Conservation (phyloP, 2,888 invertebrate genomes). For the Sphinx pinastri region DNA sequence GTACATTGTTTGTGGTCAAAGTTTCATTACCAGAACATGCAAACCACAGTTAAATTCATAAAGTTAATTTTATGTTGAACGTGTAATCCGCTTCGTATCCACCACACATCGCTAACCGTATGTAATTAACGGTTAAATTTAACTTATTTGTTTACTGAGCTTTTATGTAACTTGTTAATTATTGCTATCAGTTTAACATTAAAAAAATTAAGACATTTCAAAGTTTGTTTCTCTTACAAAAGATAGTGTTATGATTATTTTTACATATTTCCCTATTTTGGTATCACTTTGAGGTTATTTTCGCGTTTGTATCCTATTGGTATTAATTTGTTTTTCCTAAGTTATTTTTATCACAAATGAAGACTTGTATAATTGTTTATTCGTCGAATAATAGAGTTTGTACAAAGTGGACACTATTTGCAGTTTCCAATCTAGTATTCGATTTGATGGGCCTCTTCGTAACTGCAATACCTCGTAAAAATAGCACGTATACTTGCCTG, state of each 20-base stretch:
- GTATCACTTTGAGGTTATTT: constrained; percentile 55
- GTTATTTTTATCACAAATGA: no score
- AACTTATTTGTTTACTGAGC: constrained; percentile 14
- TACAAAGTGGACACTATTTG: not conserved
- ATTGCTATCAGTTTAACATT: constrained; percentile 47
- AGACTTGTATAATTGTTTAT: no score
- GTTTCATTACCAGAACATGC: not conserved
- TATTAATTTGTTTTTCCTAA: not conserved
- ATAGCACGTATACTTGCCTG: no score
- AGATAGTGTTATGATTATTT: constrained; percentile 56
- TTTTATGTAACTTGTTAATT: constrained; percentile 33
- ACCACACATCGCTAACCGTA: constrained; percentile 23
- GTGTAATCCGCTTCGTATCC: constrained; percentile 14
- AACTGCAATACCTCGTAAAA: no score
- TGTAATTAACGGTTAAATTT: constrained; percentile 16
- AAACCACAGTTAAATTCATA: constrained; percentile 15
- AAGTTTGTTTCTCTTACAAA: constrained; percentile 61
- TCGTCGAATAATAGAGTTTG: not conserved
- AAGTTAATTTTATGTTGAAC: constrained; percentile 7
- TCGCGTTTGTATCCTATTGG: not conserved
- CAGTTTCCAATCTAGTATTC: no score
- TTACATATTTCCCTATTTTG: constrained; percentile 57
- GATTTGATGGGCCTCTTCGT: no score
- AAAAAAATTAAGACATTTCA: constrained; percentile 36
- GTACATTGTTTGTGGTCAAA: not conserved